Base-by-base conservation (phyloP, 37 sponge, comb jelly and placozoan genomes). In the Cliona cf. orientalis region DNA sequence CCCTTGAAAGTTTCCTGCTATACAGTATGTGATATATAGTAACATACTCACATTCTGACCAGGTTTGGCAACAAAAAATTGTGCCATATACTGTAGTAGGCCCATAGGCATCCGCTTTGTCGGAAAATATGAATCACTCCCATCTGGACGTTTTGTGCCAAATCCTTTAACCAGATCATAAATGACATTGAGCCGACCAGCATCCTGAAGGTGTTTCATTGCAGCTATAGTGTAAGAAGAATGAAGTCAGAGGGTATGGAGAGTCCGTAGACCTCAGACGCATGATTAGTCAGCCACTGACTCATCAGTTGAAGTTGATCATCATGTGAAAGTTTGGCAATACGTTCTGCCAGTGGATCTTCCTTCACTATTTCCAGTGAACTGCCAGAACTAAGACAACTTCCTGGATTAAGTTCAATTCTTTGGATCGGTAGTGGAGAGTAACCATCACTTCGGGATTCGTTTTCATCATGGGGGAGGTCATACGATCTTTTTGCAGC, bases 61-160 rank as follows among this genome's bases (percentile, higher is more conserved):
- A 2, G 42, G 12, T 63, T 26, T 25, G 42, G 79, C 72, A 56
- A 43, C 70, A 44, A 67, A 85, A 69, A 85, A 77, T 26, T 85
- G 31, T 0, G 69, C 56, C 59, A 60, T 42, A 60, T 85, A 57
- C 32, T 85, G 55, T 34, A 85, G 14, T 4, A 85, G 43, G 5
- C 86, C 72, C 57, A 84, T 57, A 1, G 85, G 68, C 85, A 84
- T 84, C 42, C 53, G 66, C 19, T 58, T 60, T 38, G 45, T n/a
- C 1, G 75, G 84, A 46, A 83, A 44, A 31, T 28, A 37, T 22
- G 84, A 46, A 61, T 22, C 63, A 4, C 66, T 60, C 12, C 75
- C 67, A 83, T 83, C 84, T 33, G 56, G 39, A 0, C 68, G 21
- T 41, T 58, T 34, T 26, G 75, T 64, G 2, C 56, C 84, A 33